Evolutionary conservation across 2,113 vertebrate genomes (phyloP).

Genomic region (Leptosomus discolor): DNA sequence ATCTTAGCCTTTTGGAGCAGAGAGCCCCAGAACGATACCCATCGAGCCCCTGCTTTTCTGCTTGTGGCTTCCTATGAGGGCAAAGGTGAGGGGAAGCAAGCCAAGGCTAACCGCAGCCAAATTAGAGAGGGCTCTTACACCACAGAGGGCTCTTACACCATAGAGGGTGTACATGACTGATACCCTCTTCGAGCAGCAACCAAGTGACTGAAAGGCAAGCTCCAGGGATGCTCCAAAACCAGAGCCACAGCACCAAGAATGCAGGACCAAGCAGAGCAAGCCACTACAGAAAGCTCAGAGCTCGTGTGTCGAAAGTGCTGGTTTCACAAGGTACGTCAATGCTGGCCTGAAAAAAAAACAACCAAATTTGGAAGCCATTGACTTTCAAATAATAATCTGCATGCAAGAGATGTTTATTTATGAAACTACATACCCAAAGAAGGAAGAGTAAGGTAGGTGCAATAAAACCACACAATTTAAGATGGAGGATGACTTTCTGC

Average conservation of each 20-base stretch:
- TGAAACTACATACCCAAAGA: neutral
- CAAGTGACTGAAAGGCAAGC: neutral
- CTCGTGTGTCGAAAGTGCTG: conserved; percentile 77
- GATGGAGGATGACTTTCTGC: neutral
- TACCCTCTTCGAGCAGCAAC: neutral
- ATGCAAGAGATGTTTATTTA: neutral
- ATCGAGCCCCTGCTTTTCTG: neutral
- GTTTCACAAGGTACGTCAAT: conserved; percentile 72
- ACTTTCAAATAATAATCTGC: neutral
- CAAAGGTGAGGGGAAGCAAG: neutral
- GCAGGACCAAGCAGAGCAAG: neutral
- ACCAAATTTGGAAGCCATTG: neutral
- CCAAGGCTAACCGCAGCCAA: neutral
- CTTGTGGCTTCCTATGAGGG: rapidly evolving
- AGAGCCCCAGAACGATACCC: rapidly evolving
- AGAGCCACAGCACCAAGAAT: neutral
- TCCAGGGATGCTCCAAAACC: neutral
- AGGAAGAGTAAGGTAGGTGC: neutral
- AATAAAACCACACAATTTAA: neutral
- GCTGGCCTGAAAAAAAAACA: conserved; percentile 69
- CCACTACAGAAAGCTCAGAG: conserved; percentile 79
- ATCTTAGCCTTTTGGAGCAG: neutral
- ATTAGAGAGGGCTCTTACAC: neutral
- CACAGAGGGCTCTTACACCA: rapidly evolving
- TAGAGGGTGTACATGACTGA: neutral